Base-by-base conservation (phyloP, 1,140 invertebrate species). In the Scaptomyza graminum region DNA sequence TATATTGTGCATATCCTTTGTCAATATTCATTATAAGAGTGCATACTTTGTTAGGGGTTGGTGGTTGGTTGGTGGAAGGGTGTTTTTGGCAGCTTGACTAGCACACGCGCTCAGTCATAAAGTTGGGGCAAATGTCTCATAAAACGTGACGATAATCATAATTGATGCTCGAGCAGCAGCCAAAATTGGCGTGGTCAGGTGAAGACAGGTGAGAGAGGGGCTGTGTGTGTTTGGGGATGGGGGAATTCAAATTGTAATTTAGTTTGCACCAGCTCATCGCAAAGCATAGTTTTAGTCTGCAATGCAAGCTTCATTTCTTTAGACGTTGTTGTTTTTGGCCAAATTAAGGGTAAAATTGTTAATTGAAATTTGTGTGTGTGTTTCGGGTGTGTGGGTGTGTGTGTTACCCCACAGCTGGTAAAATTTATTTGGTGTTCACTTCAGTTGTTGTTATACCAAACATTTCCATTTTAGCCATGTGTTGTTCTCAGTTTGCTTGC, bases 121-220 rank as follows among this genome's bases (percentile, higher is more conserved):
- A 88, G 76, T 89, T 88, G 73, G 74, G 73, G 73, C 63, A 74
- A 88, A 88, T 76, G 84, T 88, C 84, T 88, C 84, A 88, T 88
- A 88, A 88, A 88, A 88, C 84, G 84, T 88, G 84, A 89, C 84
- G 84, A 88, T 88, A 88, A 88, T 88, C 84, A 88, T 84, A 88
- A 88, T 89, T 88, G 84, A 88, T 88, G 84, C 74, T 80, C 73
- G 60, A 79, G 79, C 47, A 49, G 46, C 31, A 46, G 56, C 61
- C 54, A 71, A 34, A 71, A 70, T 75, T 75, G 68, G 61, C 59
- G 41, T 63, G 57, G 65, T 70, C 61, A 60, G 74, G 25, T 34
- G 13, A 13, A 34, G 41, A 9, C 49, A 63, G 59, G 31, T 46
- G 34, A 1, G 46, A 8, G 3, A 12, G 13, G 15, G 1, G 34